Conservation (phyloP, 1,140 invertebrate species). For the Aphis gossypii region DNA sequence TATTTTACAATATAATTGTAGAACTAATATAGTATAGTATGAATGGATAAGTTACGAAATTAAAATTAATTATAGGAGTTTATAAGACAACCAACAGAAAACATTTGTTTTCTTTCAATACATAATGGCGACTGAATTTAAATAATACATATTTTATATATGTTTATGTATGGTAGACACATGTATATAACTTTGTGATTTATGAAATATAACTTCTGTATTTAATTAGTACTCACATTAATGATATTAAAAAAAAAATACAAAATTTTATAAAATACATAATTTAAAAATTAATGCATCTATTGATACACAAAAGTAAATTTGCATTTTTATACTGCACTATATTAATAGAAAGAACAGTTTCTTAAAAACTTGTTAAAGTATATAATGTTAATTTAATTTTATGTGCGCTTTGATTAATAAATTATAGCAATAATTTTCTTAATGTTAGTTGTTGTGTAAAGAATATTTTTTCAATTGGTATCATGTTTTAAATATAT, state of each 20-base stretch:
- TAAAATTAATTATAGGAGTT: constrained; percentile 28
- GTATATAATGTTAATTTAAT: constrained; percentile 35
- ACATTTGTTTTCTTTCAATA: constrained; percentile 21
- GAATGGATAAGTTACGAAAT: constrained; percentile 38
- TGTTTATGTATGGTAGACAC: neutral
- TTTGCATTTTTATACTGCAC: constrained; percentile 22
- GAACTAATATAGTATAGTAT: neutral
- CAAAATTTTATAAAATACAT: neutral
- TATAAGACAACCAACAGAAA: neutral
- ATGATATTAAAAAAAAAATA: neutral
- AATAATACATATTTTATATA: constrained; percentile 25
- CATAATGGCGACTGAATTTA: constrained; percentile 29
- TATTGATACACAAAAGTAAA: neutral
- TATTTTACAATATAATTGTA: neutral
- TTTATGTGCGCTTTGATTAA: neutral
- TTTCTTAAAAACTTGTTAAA: constrained; percentile 39
- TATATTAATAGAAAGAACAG: neutral
- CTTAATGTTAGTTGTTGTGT: constrained; percentile 38
- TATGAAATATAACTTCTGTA: constrained; percentile 6
- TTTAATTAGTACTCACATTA: neutral
- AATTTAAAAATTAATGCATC: neutral
- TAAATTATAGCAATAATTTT: constrained; percentile 32
- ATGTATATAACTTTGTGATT: constrained; percentile 41
- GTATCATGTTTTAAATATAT: neutral
- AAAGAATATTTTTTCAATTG: constrained; percentile 42